Evolutionary conservation across 2,113 vertebrate genomes (phyloP), one percentile per base, ranked within the genome.

Genomic region (Pongo pygmaeus): DNA sequence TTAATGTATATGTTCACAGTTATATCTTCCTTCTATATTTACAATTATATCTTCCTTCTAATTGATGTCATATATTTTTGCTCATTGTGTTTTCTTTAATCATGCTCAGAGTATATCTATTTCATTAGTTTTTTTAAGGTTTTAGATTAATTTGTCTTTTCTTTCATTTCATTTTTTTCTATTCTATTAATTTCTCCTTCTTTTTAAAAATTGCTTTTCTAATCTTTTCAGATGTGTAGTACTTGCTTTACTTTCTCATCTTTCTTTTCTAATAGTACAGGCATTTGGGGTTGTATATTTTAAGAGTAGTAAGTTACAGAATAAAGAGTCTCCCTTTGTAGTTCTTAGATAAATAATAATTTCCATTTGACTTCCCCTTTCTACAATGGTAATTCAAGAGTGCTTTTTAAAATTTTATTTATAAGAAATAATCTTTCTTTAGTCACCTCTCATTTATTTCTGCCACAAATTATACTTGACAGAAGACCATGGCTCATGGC

Each of bases 101-200:
- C 27, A 64, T 64, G 6, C 38, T 69, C 16, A 69, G 17, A 61
- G 3, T 64, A 43, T 61, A 50, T 67, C 12, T 75, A 74, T 61
- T 57, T 10, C 32, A 61, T 50, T 67, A 52, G 16, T 7, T 72
- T 75, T 67, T 89, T 93, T 93, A 77, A 75, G 20, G 3, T 48
- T 88, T 80, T 81, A 79, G 43, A 88, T 93, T 84, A 67, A 80
- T 81, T 88, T 72, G 25, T 32, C 46, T 78, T 84, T 95, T 83
- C 27, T 80, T 86, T 16, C 10, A 46, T 79, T 61, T 79, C 75
- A 18, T 77, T 38, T 48, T 93, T 67, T 57, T 32, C 35, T 72
- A 20, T 52, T 79, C 80, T 75, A 89, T 22, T 84, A 81, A 75
- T 64, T 81, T 50, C 17, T 84, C 48, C 46, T 72, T 91, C 79